Conservation (phyloP, 1,140 invertebrate genomes). For the Rhagoletis zephyria region DNA sequence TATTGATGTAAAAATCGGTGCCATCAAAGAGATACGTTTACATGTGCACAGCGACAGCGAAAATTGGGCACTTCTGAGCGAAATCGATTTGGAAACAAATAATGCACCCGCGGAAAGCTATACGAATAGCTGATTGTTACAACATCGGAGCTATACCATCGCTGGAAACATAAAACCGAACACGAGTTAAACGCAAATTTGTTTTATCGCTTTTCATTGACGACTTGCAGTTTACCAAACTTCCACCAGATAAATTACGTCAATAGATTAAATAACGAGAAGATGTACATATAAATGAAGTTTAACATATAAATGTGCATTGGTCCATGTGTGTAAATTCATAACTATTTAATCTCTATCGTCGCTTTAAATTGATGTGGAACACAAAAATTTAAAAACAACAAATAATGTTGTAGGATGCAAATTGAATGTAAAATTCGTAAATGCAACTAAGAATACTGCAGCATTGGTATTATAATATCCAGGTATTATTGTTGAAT, state of each 20-base stretch:
- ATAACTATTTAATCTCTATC: not conserved
- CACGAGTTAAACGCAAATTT: not conserved
- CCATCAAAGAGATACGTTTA: constrained; percentile 82
- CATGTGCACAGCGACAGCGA: constrained; percentile 86
- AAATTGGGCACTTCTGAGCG: constrained; percentile 92
- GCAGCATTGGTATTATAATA: not conserved
- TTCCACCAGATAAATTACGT: constrained; percentile 25
- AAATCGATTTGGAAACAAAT: constrained; percentile 78
- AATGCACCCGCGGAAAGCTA: constrained; percentile 61
- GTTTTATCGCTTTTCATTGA: not conserved
- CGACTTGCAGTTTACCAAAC: not conserved
- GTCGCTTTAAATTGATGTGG: not conserved
- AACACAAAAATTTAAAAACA: too few species aligned
- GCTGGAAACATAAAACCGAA: constrained; percentile 35
- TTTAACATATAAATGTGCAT: not conserved
- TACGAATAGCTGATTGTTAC: constrained; percentile 67
- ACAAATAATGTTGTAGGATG: not conserved
- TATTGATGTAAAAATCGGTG: constrained; percentile 80
- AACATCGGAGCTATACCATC: constrained; percentile 56
- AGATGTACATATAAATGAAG: not conserved
- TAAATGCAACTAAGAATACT: not conserved
- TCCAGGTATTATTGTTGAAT: not conserved
- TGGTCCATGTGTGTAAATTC: not conserved
- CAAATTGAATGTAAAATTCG: not conserved
- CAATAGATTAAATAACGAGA: not conserved